Base-by-base conservation (phyloP, 2,113 vertebrate genomes). In the Passer domesticus region DNA sequence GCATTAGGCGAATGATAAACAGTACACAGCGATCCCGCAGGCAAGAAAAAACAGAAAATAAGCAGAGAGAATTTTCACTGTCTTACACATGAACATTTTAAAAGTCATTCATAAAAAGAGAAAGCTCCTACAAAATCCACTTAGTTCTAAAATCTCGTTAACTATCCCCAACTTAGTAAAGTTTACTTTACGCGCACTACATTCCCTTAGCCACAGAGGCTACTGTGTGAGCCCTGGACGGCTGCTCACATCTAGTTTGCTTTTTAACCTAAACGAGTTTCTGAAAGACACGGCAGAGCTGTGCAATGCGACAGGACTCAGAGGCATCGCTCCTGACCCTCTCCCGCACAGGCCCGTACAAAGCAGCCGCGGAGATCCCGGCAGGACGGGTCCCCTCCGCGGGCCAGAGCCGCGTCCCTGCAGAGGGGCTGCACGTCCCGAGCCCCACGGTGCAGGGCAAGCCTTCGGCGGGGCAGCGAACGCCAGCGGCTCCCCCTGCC, bases 301-400 rank as follows among this genome's bases (percentile, higher is more conserved):
- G 85, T 72, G 88, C 87, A 90, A 64, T 68, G 95, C 76, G 52
- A 94, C 94, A 76, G 75, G 58, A 46, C n/a, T 64, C 78, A 4
- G 58, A 72, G 52, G 19, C 69, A 87, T 4, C 31, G 13, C 91
- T 59, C 43, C 9, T 1, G 78, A 92, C 33, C 46, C 15, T 3
- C 58, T 83, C 70, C 59, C 70, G 35, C 84, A 3, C 28, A 31
- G 81, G 21, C 86, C 90, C 39, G 56, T 10, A n/a, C 19, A 11
- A 27, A 75, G 70, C 67, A 47, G 58, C 41, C 15, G 33, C 37
- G 43, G 52, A 23, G 55, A 31, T 52, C n/a, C 4, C 24, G 31
- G 20, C 78, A 10, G 83, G 27, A 80, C n/a, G 30, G 28, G 58
- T 15, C 28, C 59, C 27, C 67, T 22, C 30, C 18, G 28, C 11